These are phyloP conservation scores for Gnathonemus echidnorhynchus DNA, from an alignment of 2,113 vertebrate species.

Conservation along the genomic window DNA sequence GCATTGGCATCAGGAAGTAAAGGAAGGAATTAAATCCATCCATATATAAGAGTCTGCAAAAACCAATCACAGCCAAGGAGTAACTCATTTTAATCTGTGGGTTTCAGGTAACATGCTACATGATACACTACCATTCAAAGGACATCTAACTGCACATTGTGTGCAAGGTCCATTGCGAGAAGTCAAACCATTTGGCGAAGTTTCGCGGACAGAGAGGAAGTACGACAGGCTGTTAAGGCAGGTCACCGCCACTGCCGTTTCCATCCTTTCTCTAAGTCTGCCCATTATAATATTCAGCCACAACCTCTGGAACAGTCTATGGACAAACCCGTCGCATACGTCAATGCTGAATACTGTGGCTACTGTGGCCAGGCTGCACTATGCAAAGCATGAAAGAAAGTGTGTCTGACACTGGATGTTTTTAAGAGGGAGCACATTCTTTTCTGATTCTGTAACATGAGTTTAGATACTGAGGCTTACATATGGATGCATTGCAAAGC, in stretches of 20 bases:
- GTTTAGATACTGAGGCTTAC: background rate
- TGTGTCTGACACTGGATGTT: slow-evolving; percentile 3
- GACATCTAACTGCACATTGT: background rate
- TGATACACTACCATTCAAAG: background rate
- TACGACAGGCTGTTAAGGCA: background rate
- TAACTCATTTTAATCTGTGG: background rate
- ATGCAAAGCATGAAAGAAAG: slow-evolving; percentile 25
- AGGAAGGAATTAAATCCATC: background rate
- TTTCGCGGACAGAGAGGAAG: background rate
- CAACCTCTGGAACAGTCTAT: slow-evolving; percentile 26
- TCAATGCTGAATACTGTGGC: slow-evolving; percentile 31
- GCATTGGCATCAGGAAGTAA: background rate
- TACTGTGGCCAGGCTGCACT: slow-evolving; percentile 30
- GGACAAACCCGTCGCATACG: slow-evolving; percentile 22
- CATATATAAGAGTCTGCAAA: background rate
- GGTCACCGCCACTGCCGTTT: background rate
- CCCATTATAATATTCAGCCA: slow-evolving; percentile 25
- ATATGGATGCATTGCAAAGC: background rate
- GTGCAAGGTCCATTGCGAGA: background rate
- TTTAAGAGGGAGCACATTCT: background rate
- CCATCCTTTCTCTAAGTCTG: slow-evolving; percentile 7
- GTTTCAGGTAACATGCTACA: background rate
- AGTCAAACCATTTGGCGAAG: background rate
- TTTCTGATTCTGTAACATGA: background rate
- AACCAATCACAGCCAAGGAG: background rate